A percentile compares a stretch with the other conserved stretches of the same genome.
phyloP scores from a whole-genome alignment of 2,888 invertebrate species.

The Campoplex nolae region DNA sequence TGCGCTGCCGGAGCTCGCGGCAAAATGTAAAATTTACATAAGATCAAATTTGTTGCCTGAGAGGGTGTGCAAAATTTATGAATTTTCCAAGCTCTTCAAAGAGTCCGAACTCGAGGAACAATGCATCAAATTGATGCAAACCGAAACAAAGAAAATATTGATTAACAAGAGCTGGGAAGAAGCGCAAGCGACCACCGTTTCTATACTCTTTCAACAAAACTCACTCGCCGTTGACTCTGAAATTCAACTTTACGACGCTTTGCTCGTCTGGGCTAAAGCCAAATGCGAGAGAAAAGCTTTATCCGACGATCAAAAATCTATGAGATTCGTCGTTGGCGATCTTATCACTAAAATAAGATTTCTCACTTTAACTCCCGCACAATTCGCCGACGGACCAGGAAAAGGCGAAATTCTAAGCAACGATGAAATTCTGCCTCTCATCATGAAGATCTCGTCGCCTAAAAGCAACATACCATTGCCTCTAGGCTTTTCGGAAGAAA shows the following conservation, averaged over 20 bases:
- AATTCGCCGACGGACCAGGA: constrained; percentile 94
- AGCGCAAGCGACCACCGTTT: constrained; percentile 90
- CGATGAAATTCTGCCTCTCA: constrained; percentile 91
- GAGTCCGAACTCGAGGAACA: constrained; percentile 93
- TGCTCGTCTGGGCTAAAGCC: constrained; percentile 88
- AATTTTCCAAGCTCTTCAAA: constrained; percentile 94
- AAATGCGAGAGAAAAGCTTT: constrained; percentile 86
- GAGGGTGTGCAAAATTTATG: constrained; percentile 94
- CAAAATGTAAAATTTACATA: constrained; percentile 93
- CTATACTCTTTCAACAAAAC: constrained; percentile 91
- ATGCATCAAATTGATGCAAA: constrained; percentile 92
- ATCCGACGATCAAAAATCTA: constrained; percentile 74
- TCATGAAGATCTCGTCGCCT: constrained; percentile 92
- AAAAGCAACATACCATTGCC: constrained; percentile 90
- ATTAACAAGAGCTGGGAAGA: constrained; percentile 92
- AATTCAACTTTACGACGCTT: constrained; percentile 91
- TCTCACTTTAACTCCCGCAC: constrained; percentile 91
- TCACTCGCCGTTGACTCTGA: constrained; percentile 91
- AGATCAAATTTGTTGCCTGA: constrained; percentile 92
- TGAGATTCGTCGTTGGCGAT: constrained; percentile 84
- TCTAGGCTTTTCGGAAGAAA: constrained; percentile 88
- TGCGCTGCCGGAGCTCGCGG: constrained; percentile 88
- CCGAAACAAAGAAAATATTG: constrained; percentile 91
- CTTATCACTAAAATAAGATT: constrained; percentile 92
- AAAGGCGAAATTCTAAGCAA: constrained; percentile 90